phyloP scores from a whole-genome alignment of 2,888 invertebrate species.

The Cheilosia vulpina region DNA sequence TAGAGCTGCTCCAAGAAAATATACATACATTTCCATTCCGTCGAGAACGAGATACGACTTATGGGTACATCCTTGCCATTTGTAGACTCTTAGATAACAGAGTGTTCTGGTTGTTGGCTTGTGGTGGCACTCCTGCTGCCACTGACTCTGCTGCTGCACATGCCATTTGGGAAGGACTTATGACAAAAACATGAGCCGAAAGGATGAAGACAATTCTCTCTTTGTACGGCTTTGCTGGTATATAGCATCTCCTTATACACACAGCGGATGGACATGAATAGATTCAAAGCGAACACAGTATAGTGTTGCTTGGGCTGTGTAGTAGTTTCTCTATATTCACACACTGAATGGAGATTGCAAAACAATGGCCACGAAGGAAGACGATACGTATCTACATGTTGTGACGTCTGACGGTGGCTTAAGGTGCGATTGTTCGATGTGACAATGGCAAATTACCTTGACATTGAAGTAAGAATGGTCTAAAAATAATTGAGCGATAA shows the following conservation, averaged over 20 bases:
- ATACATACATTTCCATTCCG: conserved; percentile 3
- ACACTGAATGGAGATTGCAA: conserved; percentile 48
- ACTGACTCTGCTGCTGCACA: conserved; percentile 39
- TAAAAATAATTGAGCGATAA: conserved; percentile 37
- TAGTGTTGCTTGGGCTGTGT: conserved; percentile 8
- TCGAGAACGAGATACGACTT: background rate
- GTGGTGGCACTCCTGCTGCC: conserved; percentile 25
- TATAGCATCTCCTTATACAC: conserved; percentile 10
- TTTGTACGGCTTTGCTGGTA: background rate
- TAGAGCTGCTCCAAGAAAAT: conserved; percentile 33
- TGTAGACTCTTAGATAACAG: conserved; percentile 57
- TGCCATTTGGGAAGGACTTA: conserved; percentile 60
- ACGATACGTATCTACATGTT: conserved; percentile 17
- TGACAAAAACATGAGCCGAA: conserved; percentile 67
- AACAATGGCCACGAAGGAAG: conserved; percentile 44
- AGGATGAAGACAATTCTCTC: conserved; percentile 57
- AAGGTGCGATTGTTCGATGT: conserved; percentile 46
- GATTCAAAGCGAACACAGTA: background rate
- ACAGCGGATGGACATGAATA: conserved; percentile 16
- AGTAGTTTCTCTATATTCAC: background rate
- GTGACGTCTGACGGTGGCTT: conserved; percentile 29
- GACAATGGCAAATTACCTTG: conserved; percentile 66
- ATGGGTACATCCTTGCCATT: conserved; percentile 40
- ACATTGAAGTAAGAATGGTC: conserved; percentile 35
- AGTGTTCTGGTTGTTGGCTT: conserved; percentile 37